Conservation (phyloP, 1,140 invertebrate species). For the Eueides isabella region DNA sequence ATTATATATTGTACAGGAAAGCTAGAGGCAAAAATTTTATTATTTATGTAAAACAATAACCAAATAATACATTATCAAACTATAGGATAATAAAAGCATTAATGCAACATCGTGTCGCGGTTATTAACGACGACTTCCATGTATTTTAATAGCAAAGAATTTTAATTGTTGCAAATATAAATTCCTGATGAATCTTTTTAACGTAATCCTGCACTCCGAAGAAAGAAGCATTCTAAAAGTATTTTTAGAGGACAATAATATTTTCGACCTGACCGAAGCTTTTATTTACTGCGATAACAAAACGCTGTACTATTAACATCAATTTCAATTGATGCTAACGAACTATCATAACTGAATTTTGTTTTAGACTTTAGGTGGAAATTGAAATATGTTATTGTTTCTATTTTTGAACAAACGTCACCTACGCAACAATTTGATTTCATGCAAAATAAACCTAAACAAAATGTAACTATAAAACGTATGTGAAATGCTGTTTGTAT, state of each 20-base stretch:
- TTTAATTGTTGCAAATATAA: too few species aligned
- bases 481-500: not conserved
- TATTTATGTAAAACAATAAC: too few species aligned
- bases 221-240: not conserved
- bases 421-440: not conserved
- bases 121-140: too few species aligned
- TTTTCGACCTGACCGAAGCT: not conserved
- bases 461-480: not conserved
- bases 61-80: too few species aligned
- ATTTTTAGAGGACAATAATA: not conserved
- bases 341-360: not conserved
- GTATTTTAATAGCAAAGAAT: too few species aligned
- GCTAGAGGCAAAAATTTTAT: too few species aligned
- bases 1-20: too few species aligned
- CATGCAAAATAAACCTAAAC: not conserved
- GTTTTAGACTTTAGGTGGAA: not conserved
- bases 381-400: not conserved
- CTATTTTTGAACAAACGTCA: not conserved
- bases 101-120: too few species aligned
- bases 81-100: too few species aligned
- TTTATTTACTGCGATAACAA: constrained; percentile 3
- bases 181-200: not conserved
- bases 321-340: not conserved
- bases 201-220: not conserved
- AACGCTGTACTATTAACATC: not conserved